Conservation (phyloP, 53 echinoderm and acorn worm genomes). For the Luidia sarsii region DNA sequence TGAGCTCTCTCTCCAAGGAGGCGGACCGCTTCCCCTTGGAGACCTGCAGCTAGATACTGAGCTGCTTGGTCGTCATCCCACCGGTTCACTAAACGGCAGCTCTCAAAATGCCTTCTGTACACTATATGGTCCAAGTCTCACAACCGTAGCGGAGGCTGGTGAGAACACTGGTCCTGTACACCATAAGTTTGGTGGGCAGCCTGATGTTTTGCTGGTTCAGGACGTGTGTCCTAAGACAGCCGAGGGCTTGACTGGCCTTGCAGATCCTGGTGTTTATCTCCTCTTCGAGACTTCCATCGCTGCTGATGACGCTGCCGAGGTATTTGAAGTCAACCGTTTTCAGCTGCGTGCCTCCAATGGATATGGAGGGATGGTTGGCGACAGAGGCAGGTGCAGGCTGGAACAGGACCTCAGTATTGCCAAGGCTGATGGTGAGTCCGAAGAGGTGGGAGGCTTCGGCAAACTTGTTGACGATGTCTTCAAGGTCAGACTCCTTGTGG, state of each 20-base stretch:
- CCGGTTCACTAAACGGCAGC: slow-evolving; percentile 21
- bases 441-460: slow-evolving; percentile 60
- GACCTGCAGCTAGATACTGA: no score
- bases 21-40: no score
- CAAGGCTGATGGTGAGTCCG: slow-evolving; percentile 66
- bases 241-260: neutral
- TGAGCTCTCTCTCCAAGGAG: neutral
- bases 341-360: slow-evolving; percentile 20
- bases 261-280: slow-evolving; percentile 30
- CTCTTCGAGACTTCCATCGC: slow-evolving; percentile 28
- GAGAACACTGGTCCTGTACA: no score
- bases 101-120: slow-evolving; percentile 45
- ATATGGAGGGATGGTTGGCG: slow-evolving; percentile 6
- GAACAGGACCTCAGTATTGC: slow-evolving; percentile 55
- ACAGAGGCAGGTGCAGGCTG: neutral
- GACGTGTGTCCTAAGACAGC: no score
- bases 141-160: no score
- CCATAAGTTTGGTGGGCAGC: no score
- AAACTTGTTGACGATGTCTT: slow-evolving; percentile 40
- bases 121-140: no score
- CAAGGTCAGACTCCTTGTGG: slow-evolving; percentile 40
- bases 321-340: slow-evolving; percentile 39
- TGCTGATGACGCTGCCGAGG: slow-evolving; percentile 48
- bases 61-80: no score
- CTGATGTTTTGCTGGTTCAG: no score